A percentile compares a stretch with the other conserved stretches of the same genome.
Conservation (phyloP, 1,140 invertebrate species). For the Cydia fagiglandana region DNA sequence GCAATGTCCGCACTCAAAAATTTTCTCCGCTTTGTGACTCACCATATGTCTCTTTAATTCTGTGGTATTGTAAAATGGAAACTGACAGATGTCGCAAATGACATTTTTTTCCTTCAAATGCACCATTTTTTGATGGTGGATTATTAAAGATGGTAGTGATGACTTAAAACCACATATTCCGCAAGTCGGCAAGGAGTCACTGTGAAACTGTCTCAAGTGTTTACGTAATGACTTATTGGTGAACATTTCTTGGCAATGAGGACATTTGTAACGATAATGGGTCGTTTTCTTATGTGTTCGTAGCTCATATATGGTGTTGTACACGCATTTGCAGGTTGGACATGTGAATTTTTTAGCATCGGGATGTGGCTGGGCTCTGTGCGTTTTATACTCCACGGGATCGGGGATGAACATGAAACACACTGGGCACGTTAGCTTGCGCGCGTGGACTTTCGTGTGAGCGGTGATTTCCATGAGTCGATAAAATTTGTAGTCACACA, state of each 20-base stretch:
- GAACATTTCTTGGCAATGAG: not conserved
- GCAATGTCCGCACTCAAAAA: slow-evolving; percentile 11
- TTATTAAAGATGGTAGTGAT: not conserved
- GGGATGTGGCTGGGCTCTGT: not conserved
- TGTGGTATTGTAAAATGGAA: not conserved
- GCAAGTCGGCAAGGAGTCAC: slow-evolving; percentile 12
- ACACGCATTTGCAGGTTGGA: not conserved
- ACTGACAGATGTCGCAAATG: not conserved
- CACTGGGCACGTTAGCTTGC: not conserved
- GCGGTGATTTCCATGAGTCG: not conserved
- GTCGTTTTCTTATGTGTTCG: not conserved
- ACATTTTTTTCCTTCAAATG: slow-evolving; percentile 36
- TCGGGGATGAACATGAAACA: not conserved
- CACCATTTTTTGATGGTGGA: slow-evolving; percentile 29
- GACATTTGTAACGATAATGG: not conserved
- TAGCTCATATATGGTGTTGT: not conserved
- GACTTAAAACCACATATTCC: slow-evolving; percentile 24
- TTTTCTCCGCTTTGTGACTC: slow-evolving; percentile 7
- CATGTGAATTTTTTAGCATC: not conserved
- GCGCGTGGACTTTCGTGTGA: not conserved
- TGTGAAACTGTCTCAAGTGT: not conserved
- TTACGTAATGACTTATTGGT: not conserved
- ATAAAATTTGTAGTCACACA: not conserved
- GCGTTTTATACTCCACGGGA: not conserved
- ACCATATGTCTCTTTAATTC: not conserved